A percentile compares a stretch with the other conserved stretches of the same genome.
Evolutionary conservation across 2,113 vertebrate genomes (phyloP).

Genomic region (Parus major): DNA sequence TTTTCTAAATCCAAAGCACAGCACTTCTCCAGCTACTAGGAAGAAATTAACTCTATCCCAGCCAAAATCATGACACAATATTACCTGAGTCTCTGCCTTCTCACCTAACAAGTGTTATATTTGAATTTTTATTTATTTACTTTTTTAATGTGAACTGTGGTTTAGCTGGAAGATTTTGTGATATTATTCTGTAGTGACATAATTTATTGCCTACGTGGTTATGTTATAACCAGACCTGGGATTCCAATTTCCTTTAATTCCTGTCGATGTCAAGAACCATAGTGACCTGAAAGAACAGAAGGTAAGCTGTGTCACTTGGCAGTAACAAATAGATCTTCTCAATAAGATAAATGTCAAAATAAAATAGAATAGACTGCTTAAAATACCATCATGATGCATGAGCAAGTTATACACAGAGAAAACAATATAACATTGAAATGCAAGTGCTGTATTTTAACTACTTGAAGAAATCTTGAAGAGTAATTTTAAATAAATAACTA

Average conservation of each 20-base stretch:
- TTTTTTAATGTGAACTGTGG: neutral
- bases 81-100: neutral
- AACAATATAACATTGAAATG: neutral
- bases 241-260: neutral
- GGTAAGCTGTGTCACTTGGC: neutral
- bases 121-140: neutral
- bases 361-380: neutral
- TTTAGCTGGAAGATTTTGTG: neutral
- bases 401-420: neutral
- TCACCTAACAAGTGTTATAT: neutral
- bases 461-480: neutral
- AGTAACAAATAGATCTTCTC: neutral
- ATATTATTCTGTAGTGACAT: neutral
- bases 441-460: neutral
- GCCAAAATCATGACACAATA: neutral
- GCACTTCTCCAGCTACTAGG: neutral
- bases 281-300: neutral
- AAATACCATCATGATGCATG: neutral
- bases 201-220: neutral
- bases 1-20: neutral
- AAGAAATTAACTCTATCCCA: neutral
- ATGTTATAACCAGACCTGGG: neutral
- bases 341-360: neutral
- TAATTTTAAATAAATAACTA: neutral
- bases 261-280: neutral